Conservation (phyloP, 1,140 invertebrate species). For the Diuraphis noxia region DNA sequence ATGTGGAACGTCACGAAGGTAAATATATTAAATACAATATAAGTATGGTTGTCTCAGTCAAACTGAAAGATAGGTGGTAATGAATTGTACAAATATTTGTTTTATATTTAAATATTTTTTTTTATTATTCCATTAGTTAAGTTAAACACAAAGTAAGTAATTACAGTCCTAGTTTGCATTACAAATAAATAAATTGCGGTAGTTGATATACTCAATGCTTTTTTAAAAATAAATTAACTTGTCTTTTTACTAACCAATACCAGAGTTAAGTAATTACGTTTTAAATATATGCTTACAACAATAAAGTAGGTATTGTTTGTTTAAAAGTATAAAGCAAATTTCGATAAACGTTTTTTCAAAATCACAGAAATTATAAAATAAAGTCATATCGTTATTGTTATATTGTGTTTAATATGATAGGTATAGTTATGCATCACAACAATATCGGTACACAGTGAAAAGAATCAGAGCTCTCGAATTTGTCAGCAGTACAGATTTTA, state of each 20-base stretch:
- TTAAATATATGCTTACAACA: neutral
- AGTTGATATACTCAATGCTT: neutral
- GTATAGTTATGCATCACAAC: neutral
- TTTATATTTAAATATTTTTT: neutral
- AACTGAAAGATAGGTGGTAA: neutral
- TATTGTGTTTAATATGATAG: neutral
- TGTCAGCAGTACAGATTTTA: too few relatives aligned
- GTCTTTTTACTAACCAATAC: neutral
- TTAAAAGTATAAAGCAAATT: neutral
- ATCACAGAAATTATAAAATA: neutral
- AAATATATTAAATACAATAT: slow-evolving; percentile 55
- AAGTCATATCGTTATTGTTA: neutral
- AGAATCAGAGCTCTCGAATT: too few relatives aligned
- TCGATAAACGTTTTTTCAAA: neutral
- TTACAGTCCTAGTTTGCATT: neutral
- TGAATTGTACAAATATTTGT: neutral
- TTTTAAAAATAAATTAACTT: neutral
- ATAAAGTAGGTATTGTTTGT: neutral
- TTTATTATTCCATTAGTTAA: neutral
- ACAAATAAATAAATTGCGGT: neutral
- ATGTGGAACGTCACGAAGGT: slow-evolving; percentile 83
- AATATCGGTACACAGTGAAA: too few relatives aligned
- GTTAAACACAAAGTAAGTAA: neutral
- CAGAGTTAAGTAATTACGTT: neutral
- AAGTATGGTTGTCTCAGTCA: neutral